Percentiles rank a stretch among this genome's conserved stretches.
Conservation (phyloP, 1,140 invertebrate genomes). For the Heliconius nattereri region DNA sequence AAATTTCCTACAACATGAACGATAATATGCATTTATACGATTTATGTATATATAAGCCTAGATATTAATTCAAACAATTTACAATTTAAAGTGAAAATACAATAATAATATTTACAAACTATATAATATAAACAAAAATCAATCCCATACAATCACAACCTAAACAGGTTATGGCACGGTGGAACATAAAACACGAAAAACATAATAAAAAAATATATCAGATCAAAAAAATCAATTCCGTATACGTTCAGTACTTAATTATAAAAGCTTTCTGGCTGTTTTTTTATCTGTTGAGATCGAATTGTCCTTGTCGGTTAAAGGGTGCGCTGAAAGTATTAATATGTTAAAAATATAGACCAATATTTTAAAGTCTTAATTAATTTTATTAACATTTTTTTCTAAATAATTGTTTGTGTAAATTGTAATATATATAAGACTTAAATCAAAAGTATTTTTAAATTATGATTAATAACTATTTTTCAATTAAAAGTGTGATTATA, state of each 20-base stretch:
- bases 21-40: conserved; percentile 71
- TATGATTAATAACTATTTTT: too few relatives aligned
- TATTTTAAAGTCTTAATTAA: neutral
- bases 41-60: conserved; percentile 61
- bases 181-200: conserved; percentile 42
- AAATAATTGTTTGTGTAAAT: too few relatives aligned
- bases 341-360: neutral
- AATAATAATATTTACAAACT: conserved; percentile 5
- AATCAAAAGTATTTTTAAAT: too few relatives aligned
- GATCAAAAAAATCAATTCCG: conserved; percentile 55
- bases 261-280: conserved; percentile 42
- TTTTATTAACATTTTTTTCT: neutral
- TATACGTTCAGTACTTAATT: conserved; percentile 42
- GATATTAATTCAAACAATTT: conserved; percentile 63
- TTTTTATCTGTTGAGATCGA: conserved; percentile 47
- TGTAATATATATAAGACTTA: too few relatives aligned
- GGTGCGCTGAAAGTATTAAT: neutral
- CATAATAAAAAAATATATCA: conserved; percentile 40
- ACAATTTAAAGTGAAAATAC: conserved; percentile 50
- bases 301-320: conserved; percentile 33
- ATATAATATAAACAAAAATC: conserved; percentile 56
- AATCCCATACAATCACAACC: conserved; percentile 59
- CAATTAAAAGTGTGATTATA: neutral
- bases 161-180: conserved; percentile 50
- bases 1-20: conserved; percentile 77